These are phyloP conservation scores for Enteromius trimaculatus DNA, from an alignment of 2,797 vertebrate species.

Conservation along the genomic window DNA sequence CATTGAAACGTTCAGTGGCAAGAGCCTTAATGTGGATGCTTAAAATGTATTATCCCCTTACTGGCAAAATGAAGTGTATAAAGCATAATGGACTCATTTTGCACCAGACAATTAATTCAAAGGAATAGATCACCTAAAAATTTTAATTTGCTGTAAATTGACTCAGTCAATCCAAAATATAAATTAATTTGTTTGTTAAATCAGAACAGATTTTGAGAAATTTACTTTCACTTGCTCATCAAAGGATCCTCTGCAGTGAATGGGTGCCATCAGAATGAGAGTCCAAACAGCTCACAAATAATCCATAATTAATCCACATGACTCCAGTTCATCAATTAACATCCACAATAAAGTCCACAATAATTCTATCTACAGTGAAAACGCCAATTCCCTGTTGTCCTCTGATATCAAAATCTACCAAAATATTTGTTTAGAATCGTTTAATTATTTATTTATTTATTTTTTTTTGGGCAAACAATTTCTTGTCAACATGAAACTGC, in stretches of 20 bases:
- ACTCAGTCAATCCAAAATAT: background rate
- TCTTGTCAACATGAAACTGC: background rate
- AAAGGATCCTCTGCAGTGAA: background rate
- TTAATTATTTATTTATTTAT: no score
- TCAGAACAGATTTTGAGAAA: background rate
- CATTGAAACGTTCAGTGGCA: conserved; percentile 26
- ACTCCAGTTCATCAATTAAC: background rate
- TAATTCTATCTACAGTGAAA: background rate
- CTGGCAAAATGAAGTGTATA: background rate
- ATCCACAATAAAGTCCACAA: background rate
- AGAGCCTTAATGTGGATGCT: conserved; percentile 17
- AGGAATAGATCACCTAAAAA: background rate
- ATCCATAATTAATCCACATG: background rate
- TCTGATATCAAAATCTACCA: background rate
- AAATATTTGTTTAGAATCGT: background rate
- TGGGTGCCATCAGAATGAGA: background rate
- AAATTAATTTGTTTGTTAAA: background rate
- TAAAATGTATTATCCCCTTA: background rate
- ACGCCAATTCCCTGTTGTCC: background rate
- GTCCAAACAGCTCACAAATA: background rate
- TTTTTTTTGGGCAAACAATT: no score
- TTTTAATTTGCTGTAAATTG: background rate
- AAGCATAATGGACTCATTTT: background rate
- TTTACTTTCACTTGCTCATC: background rate
- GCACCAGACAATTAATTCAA: background rate